These are phyloP conservation scores for Aplodontia rufa DNA, from an alignment of 2,113 vertebrate genomes.

Conservation along the genomic window DNA sequence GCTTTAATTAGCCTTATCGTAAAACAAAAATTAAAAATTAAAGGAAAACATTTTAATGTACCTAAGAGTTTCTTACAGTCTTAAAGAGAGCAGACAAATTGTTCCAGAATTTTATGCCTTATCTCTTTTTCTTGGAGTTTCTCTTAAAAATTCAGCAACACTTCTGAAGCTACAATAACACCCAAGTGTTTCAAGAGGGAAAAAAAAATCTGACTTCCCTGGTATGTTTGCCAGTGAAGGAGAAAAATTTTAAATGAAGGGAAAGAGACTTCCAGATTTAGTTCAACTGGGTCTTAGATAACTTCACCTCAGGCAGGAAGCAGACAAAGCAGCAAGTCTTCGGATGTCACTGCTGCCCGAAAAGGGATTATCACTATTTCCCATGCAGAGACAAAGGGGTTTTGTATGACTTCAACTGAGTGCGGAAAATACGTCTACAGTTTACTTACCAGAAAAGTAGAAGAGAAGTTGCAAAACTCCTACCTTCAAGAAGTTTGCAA, in stretches of 20 bases:
- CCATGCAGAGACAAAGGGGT: constrained; percentile 18
- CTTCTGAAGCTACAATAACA: constrained; percentile 49
- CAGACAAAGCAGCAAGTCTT: not conserved
- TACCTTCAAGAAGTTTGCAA: not conserved
- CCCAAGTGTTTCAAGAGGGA: not conserved
- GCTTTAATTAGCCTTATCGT: constrained; percentile 82
- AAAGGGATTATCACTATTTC: not conserved
- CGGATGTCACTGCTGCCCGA: not conserved
- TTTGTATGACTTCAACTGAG: constrained; percentile 13
- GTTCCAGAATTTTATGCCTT: constrained; percentile 51
- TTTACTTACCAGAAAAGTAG: not conserved
- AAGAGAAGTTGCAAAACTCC: not conserved
- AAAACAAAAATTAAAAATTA: constrained; percentile 85
- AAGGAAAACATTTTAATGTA: constrained; percentile 73
- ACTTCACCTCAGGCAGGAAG: not conserved
- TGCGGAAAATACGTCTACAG: not conserved
- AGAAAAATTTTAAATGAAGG: not conserved
- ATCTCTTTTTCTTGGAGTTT: constrained; percentile 55
- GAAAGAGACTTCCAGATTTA: not conserved
- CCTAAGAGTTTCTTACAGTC: constrained; percentile 67
- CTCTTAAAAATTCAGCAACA: constrained; percentile 52
- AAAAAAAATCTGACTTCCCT: not conserved
- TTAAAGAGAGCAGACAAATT: constrained; percentile 72
- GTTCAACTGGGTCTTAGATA: not conserved
- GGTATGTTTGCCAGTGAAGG: not conserved